Evolutionary conservation across 2,113 vertebrate genomes (phyloP), one percentile per base, ranked within the genome.

Genomic region (Ailurus styani): DNA sequence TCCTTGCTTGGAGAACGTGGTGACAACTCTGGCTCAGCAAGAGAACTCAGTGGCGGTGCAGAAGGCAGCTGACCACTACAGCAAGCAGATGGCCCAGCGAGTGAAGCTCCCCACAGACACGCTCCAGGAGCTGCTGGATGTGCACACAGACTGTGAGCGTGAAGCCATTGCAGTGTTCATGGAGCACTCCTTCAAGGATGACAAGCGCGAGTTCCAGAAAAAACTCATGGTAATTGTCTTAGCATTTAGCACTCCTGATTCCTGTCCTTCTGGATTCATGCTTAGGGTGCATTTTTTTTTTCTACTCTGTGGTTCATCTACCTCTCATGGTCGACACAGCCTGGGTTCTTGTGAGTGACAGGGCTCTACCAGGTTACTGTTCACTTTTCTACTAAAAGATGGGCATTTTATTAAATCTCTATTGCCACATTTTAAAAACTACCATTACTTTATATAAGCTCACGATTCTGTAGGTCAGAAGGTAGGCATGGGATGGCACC

Each of bases 1-100:
- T 18, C 98, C 98, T 11, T 98, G 98, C 81, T 70, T 98, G 79
- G 98, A 98, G 96, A 98, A 98, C 0, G 97, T 98, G 0, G 97
- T 98, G 77, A 60, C 97, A 37, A 78, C 95, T 10, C 77, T 98
- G 97, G 90, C 98, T 0, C 64, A 93, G 78, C 94, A 96, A 20
- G 97, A 98, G 95, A 98, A 98, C 31, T 75, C 96, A 40, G 96
- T 79, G 1, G 98, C 98, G 0, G n/a, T 98, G 31, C 21, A 93
- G 15, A 96, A 97, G 29, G 98, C 96, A 0, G 6, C 95, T 13
- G n/a, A 50, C 7, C 70, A 77, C 12, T 98, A 98, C 62, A 50
- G 87, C 14, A 21, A 82, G 3, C 55, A 81, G 93, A 97, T 97
- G 95, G 21, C 7, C 12, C 62, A 66, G 12, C 0, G 14, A 8